These are phyloP conservation scores for Agrenia bidenticulata DNA, from an alignment of 2,888 invertebrate species.

Conservation along the genomic window DNA sequence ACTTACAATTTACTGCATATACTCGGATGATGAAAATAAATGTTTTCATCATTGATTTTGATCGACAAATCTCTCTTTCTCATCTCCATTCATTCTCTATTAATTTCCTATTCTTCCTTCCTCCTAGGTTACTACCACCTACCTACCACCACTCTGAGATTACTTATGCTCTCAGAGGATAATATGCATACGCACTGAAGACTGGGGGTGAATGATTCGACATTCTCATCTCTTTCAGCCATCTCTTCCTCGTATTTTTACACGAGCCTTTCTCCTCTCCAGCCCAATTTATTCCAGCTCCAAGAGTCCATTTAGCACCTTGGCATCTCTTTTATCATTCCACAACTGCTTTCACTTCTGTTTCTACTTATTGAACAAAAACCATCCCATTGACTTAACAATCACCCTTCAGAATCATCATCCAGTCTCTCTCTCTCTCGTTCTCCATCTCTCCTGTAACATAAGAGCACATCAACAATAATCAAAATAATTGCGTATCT, in stretches of 20 bases:
- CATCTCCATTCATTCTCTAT: constrained; percentile 29
- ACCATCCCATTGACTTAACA: constrained; percentile 21
- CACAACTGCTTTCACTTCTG: constrained; percentile 24
- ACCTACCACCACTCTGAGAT: background rate
- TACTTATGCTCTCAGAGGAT: too few relatives aligned
- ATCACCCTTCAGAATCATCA: constrained; percentile 7
- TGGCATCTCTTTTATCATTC: constrained; percentile 18
- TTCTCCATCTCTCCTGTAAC: background rate
- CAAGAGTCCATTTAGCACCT: constrained; percentile 22
- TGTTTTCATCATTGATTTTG: constrained; percentile 46
- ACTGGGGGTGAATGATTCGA: background rate
- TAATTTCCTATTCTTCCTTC: constrained; percentile 26
- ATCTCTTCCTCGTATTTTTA: background rate
- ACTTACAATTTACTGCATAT: too few relatives aligned
- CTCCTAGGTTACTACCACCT: background rate
- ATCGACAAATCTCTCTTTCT: constrained; percentile 40
- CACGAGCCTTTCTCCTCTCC: background rate
- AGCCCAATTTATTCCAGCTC: constrained; percentile 16
- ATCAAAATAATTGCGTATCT: constrained; percentile 18
- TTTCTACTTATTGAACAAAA: constrained; percentile 10
- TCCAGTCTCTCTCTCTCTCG: background rate
- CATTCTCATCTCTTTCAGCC: background rate
- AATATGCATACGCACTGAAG: background rate
- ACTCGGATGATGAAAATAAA: constrained; percentile 42
- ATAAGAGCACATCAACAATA: constrained; percentile 12